phyloP scores from a whole-genome alignment of 2,797 vertebrate species.

The Zalophus californianus region DNA sequence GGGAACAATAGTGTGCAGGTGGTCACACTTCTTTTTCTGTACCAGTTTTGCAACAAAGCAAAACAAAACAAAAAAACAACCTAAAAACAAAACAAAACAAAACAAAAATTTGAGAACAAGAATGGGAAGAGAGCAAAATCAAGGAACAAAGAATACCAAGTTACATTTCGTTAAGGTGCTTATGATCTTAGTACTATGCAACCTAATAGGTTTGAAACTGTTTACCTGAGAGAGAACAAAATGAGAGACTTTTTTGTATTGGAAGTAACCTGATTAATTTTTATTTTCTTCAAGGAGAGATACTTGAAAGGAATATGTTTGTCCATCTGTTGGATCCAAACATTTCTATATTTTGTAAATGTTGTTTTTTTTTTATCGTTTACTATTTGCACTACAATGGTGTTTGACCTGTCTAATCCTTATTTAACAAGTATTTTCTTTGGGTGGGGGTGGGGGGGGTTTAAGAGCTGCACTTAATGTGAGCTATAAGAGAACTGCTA shows the following conservation, averaged over 20 bases:
- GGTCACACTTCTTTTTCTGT: constrained; percentile 88
- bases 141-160: constrained; percentile 90
- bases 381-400: constrained; percentile 99
- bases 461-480: constrained; percentile 94
- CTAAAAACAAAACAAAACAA: constrained; percentile 80
- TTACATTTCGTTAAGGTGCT: constrained; percentile 94
- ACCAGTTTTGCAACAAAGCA: constrained; percentile 87
- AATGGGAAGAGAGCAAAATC: constrained; percentile 83
- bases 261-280: constrained; percentile 90
- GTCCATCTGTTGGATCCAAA: constrained; percentile 99
- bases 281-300: constrained; percentile 94
- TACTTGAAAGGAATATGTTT: constrained; percentile 99
- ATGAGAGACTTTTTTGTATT: constrained; percentile 91
- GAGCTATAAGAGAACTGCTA: constrained; percentile 92
- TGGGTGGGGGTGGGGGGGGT: constrained; percentile 88
- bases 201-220: constrained; percentile 96
- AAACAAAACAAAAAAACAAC: constrained; percentile 85
- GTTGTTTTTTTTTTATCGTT: constrained; percentile 91
- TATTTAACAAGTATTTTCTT: constrained; percentile 93
- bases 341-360: constrained; percentile 95
- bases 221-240: constrained; percentile 93
- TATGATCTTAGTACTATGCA: constrained; percentile 99
- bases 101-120: constrained; percentile 84
- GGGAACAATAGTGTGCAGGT: constrained; percentile 85
- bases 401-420: constrained; percentile 94